Evolutionary conservation across 2,888 invertebrate species (phyloP).

Genomic region (Oscheius onirici): DNA sequence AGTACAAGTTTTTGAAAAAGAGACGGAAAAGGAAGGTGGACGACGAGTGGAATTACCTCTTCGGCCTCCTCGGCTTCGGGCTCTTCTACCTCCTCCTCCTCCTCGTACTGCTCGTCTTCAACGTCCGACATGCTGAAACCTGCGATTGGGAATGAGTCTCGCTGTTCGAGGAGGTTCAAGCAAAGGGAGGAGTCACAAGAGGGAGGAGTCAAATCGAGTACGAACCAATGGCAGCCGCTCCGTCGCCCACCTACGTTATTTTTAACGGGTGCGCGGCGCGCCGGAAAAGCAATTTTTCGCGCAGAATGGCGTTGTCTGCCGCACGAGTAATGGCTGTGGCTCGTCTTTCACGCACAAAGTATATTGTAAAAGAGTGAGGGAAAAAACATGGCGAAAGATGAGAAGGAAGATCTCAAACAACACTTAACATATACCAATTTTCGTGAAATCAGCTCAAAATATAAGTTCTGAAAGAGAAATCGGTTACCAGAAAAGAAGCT

Average conservation of each 20-base stretch:
- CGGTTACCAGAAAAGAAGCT: too few species aligned
- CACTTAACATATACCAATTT: too few species aligned
- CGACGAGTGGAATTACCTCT: neutral
- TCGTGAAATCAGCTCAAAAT: too few species aligned
- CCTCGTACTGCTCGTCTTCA: conserved; percentile 65
- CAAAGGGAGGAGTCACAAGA: conserved; percentile 8
- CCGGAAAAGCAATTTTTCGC: conserved; percentile 19
- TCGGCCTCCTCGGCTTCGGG: conserved; percentile 46
- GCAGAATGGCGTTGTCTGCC: conserved; percentile 12
- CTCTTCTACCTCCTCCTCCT: conserved; percentile 66
- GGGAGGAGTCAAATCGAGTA: conserved; percentile 20
- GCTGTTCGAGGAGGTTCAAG: conserved; percentile 17
- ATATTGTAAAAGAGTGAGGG: conserved; percentile 4
- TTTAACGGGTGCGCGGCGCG: conserved; percentile 26
- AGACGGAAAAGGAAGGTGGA: neutral
- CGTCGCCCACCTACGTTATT: conserved; percentile 34
- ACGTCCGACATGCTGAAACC: conserved; percentile 63
- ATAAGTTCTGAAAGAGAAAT: too few species aligned
- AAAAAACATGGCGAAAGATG: too few species aligned
- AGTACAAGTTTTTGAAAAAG: neutral
- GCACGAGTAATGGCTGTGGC: neutral
- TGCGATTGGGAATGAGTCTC: conserved; percentile 26
- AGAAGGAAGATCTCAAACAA: too few species aligned
- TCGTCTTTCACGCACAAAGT: conserved; percentile 6
- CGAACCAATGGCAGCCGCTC: conserved; percentile 16